Evolutionary conservation across 2,113 vertebrate genomes (phyloP).

Genomic region (Protobothrops flavoviridis): DNA sequence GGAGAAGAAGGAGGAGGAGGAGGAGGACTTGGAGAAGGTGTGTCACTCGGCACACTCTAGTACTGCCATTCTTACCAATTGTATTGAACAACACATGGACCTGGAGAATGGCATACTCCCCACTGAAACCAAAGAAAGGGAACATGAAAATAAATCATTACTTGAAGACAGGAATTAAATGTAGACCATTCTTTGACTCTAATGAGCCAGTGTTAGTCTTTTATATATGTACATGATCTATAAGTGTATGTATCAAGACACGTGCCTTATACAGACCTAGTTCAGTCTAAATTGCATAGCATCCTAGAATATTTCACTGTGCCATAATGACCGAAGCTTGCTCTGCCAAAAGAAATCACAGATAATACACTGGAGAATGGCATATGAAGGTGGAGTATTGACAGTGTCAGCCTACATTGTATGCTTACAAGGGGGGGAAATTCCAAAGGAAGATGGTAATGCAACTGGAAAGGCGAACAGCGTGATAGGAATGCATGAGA

Average conservation of each 20-base stretch:
- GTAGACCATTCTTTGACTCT: slow-evolving; percentile 47
- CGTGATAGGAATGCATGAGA: not conserved
- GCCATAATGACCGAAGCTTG: slow-evolving; percentile 76
- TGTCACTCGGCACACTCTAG: slow-evolving; percentile 79
- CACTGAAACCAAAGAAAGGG: slow-evolving; percentile 80
- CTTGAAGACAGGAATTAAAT: slow-evolving; percentile 75
- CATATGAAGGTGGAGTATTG: slow-evolving; percentile 46
- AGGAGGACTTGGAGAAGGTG: slow-evolving; percentile 75
- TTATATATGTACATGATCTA: slow-evolving; percentile 58
- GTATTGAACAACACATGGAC: slow-evolving; percentile 70
- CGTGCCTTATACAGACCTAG: slow-evolving; percentile 80
- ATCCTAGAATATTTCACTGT: slow-evolving; percentile 77
- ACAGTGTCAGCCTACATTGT: slow-evolving; percentile 35
- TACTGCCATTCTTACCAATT: slow-evolving; percentile 79
- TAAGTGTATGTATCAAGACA: slow-evolving; percentile 75
- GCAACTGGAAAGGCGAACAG: slow-evolving; percentile 10
- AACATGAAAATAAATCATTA: slow-evolving; percentile 73
- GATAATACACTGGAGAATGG: slow-evolving; percentile 53
- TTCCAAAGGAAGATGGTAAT: slow-evolving; percentile 13
- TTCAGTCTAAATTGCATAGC: slow-evolving; percentile 73
- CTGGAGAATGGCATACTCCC: slow-evolving; percentile 79
- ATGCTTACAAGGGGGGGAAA: slow-evolving; percentile 34
- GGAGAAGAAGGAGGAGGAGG: slow-evolving; percentile 76
- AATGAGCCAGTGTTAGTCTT: slow-evolving; percentile 52
- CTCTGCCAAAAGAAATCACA: slow-evolving; percentile 71